Evolutionary conservation across 2,888 invertebrate species (phyloP).

Genomic region (Entomobrya proxima): DNA sequence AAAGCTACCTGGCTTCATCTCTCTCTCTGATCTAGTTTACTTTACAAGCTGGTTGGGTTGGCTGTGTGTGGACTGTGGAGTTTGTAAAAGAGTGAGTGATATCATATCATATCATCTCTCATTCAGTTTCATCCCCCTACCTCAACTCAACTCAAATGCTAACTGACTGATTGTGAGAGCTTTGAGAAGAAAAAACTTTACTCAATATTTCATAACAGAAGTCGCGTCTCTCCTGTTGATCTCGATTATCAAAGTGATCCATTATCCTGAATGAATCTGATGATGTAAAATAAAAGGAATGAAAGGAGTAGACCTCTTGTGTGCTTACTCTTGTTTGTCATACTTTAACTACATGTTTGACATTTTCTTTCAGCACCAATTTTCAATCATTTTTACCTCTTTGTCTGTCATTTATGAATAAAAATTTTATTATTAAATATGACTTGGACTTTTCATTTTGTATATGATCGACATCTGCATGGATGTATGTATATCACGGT

Average conservation of each 20-base stretch:
- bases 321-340: conserved; percentile 53
- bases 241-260: conserved; percentile 63
- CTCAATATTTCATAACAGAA: conserved; percentile 64
- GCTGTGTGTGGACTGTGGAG: conserved; percentile 30
- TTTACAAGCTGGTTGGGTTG: conserved; percentile 27
- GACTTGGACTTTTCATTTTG: not conserved
- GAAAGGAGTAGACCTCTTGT: conserved; percentile 49
- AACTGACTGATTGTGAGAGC: conserved; percentile 50
- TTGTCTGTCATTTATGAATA: conserved; percentile 26
- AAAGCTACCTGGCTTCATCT: conserved; percentile 59
- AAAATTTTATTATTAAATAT: not conserved
- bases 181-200: conserved; percentile 36
- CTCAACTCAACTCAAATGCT: conserved; percentile 49
- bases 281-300: conserved; percentile 34
- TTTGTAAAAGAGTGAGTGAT: conserved; percentile 15
- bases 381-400: conserved; percentile 24
- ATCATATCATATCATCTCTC: conserved; percentile 49
- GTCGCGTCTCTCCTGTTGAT: conserved; percentile 57
- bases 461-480: not conserved
- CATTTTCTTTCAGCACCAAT: conserved; percentile 59
- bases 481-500: too few relatives aligned
- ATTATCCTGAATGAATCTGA: conserved; percentile 52
- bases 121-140: conserved; percentile 53
- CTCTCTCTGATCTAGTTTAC: conserved; percentile 57
- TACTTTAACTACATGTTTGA: conserved; percentile 51